Evolutionary conservation across 2,113 vertebrate species (phyloP).

Genomic region (Diphyllodes magnificus): DNA sequence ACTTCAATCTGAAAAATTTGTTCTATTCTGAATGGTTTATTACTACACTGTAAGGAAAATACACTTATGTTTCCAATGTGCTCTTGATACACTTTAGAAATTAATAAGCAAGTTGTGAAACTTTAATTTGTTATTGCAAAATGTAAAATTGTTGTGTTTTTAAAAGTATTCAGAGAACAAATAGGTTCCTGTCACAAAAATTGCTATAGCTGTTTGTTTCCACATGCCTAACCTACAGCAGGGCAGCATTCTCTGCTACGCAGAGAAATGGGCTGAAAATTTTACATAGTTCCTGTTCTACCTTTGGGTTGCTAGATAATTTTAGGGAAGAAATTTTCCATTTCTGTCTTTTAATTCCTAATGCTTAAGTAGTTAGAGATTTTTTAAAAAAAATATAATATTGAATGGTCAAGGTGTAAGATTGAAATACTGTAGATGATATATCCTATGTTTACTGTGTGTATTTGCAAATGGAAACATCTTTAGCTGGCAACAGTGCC

Average conservation of each 20-base stretch:
- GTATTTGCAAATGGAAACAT: background rate
- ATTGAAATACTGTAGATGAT: background rate
- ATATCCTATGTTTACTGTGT: background rate
- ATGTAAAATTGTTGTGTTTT: background rate
- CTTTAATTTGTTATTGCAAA: background rate
- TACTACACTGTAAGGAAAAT: background rate
- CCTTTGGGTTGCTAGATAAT: background rate
- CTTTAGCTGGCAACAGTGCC: background rate
- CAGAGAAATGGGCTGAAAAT: background rate
- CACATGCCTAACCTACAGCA: background rate
- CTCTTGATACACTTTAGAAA: background rate
- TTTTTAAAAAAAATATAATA: background rate
- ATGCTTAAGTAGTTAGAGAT: background rate
- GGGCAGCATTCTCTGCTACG: background rate
- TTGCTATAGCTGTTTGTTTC: background rate
- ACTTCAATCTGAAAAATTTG: background rate
- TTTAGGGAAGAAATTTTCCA: background rate
- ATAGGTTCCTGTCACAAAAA: background rate
- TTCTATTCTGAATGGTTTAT: background rate
- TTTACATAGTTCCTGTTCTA: background rate
- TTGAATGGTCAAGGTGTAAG: background rate
- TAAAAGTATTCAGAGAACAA: background rate
- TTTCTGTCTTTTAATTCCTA: background rate
- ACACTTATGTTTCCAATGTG: background rate
- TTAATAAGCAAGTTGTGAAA: background rate